Base-by-base conservation (phyloP, 1,140 invertebrate genomes). In the Trigoniulus corallinus region DNA sequence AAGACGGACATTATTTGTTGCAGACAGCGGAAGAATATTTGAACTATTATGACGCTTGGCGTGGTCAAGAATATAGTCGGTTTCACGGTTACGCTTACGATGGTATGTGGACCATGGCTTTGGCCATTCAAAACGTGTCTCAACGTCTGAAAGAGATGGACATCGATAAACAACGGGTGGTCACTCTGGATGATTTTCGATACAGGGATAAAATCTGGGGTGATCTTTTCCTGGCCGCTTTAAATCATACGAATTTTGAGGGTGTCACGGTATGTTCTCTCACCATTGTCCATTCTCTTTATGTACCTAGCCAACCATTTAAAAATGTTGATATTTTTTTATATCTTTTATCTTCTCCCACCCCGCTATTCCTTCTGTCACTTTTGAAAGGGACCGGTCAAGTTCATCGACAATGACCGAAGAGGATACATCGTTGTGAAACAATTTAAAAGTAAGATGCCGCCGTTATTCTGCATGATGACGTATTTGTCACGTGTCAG, bases 21-120 rank as follows among this genome's bases (percentile, higher is more conserved):
- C 69, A 95, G 89, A 93, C 86, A 0, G 80, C 88, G 0, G 78
- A 81, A 54, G 82, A 94, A 62, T 96, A 96, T 65, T 74, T 79
- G 56, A 67, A 74, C 12, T 79, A 89, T 63, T 95, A 96, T 64
- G 77, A 94, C 56, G 73, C 78, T 4, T 67, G 79, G 53, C 73
- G 87, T 47, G 81, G 82, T 3, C 61, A 66, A 0, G 84, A 91
- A 59, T 95, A 91, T 65, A 94, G 88, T 15, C 76, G 88, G 45
- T 96, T 93, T 65, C 91, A 97, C 64, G 93, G 91, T 1, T 97
- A 96, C 64, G 92, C 92, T 13, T 96, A 96, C 67, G 93, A 97
- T 66, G 89, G 85, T 2, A 87, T 97, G 51, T 97, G 93, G 93
- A 87, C 91, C 1, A 88, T 94, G 50, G 91, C 91, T 0, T 65